Base-by-base conservation (phyloP, 2,888 invertebrate species). In the Drosophila aldrichi region DNA sequence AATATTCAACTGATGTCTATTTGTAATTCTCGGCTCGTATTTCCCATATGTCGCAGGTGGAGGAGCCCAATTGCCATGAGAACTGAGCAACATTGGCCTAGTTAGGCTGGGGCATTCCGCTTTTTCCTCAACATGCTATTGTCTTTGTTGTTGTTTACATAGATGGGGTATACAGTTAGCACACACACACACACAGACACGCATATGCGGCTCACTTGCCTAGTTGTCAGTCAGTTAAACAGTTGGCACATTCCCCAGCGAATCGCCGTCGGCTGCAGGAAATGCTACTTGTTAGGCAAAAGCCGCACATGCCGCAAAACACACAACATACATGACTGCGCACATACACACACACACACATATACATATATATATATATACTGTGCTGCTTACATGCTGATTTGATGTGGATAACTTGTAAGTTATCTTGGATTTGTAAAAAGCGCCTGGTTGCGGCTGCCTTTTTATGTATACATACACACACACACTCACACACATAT, bases 201-300 rank as follows among this genome's bases (percentile, higher is more conserved):
- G 4, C 40, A 25, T 5, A 41, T 3, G 16, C 18, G 18, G 32
- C 73, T 70, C 49, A 49, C 51, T 52, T 67, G 70, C 59, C 70
- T 72, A 69, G 80, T 82, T 83, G 89, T 78, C 83, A 83, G 88
- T 73, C 81, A 69, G 86, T 79, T 77, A 77, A 72, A 64, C 81
- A 83, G 87, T 76, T 81, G 87, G 74, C 70, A 76, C 68, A 81
- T 72, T 86, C 76, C 69, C 74, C 60, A 66, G 62, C 68, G 68
- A 51, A 67, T 60, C 60, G 80, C 88, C 83, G 72, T 48, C 67
- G 81, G 87, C 81, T 86, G 78, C 67, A 72, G 83, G 73, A 82
- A 86, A 86, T 74, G 78, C 76, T 77, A 80, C 86, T 82, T 80
- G 86, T 72, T 77, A 74, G 64, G 74, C 68, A 73, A 82, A 77